These are phyloP conservation scores for Allygus modestus DNA, from an alignment of 2,888 invertebrate species.

Conservation along the genomic window DNA sequence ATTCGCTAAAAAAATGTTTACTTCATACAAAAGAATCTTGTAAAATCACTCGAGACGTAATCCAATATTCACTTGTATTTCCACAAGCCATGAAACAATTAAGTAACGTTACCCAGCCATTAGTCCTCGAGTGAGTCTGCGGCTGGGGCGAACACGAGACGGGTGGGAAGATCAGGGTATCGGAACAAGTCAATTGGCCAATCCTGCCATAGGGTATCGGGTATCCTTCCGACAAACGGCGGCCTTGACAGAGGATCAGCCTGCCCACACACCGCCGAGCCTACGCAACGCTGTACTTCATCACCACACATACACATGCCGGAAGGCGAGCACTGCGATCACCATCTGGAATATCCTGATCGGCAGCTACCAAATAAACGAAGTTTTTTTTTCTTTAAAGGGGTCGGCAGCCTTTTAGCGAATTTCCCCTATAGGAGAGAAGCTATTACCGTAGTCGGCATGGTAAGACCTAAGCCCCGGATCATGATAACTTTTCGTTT, in stretches of 20 bases:
- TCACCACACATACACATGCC: neutral
- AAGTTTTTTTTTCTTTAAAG: too few relatives aligned
- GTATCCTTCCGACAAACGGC: neutral
- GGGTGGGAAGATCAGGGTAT: neutral
- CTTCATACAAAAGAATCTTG: too few relatives aligned
- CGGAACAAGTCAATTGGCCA: neutral
- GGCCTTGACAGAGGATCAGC: neutral
- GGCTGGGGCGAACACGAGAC: neutral
- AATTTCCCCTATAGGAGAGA: too few relatives aligned
- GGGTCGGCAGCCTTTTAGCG: too few relatives aligned
- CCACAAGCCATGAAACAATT: neutral
- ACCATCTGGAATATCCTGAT: too few relatives aligned
- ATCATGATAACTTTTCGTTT: too few relatives aligned
- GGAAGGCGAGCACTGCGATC: neutral
- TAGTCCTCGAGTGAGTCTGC: too few relatives aligned
- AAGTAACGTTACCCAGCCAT: neutral
- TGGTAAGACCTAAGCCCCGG: too few relatives aligned
- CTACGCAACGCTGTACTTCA: neutral
- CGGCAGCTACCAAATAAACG: too few relatives aligned
- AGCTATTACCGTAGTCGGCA: too few relatives aligned
- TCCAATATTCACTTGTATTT: neutral
- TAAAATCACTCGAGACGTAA: too few relatives aligned
- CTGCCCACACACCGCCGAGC: neutral
- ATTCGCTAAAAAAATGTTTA: too few relatives aligned
- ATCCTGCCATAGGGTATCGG: neutral